A percentile compares a stretch with the other conserved stretches of the same genome.
Conservation (phyloP, 1,140 invertebrate species). For the Tigriopus japonicus region DNA sequence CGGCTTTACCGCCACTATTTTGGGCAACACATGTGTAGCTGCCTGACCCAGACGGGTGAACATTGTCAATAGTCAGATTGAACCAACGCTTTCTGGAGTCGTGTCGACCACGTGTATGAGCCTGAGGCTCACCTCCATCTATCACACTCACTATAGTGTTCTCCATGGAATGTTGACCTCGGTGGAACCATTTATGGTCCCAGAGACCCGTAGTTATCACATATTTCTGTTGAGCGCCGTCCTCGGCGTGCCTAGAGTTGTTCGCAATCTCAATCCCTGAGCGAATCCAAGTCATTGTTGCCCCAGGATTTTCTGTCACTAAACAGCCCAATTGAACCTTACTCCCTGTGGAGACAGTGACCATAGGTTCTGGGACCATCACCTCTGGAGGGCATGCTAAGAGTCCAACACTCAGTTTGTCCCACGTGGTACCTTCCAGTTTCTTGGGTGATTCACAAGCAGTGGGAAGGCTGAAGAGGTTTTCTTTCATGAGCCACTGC, state of each 20-base stretch:
- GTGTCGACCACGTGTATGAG: too few species aligned
- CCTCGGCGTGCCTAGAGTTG: not conserved
- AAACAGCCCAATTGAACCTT: conserved; percentile 56
- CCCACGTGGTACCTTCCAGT: conserved; percentile 39
- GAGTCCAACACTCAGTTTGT: conserved; percentile 39
- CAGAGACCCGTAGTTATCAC: conserved; percentile 18
- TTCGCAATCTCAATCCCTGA: not conserved
- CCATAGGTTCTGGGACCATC: conserved; percentile 28
- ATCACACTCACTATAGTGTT: too few species aligned
- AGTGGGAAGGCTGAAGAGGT: conserved; percentile 42
- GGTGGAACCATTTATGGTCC: too few species aligned
- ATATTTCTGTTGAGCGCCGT: conserved; percentile 15
- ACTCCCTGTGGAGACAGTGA: conserved; percentile 46
- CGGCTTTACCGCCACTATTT: conserved; percentile 48
- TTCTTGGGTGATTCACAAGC: conserved; percentile 36
- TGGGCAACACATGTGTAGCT: conserved; percentile 56
- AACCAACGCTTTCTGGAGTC: conserved; percentile 35
- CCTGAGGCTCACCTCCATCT: too few species aligned
- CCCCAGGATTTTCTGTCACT: conserved; percentile 52
- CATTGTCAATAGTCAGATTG: conserved; percentile 50
- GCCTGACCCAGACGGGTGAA: conserved; percentile 50
- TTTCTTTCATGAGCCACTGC: conserved; percentile 51
- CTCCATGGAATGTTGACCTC: too few species aligned
- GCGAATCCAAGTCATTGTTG: conserved; percentile 7
- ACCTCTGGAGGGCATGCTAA: conserved; percentile 52